These are phyloP conservation scores for Akabosia matsudoensis DNA, from an alignment of 1,140 invertebrate genomes.

Conservation along the genomic window DNA sequence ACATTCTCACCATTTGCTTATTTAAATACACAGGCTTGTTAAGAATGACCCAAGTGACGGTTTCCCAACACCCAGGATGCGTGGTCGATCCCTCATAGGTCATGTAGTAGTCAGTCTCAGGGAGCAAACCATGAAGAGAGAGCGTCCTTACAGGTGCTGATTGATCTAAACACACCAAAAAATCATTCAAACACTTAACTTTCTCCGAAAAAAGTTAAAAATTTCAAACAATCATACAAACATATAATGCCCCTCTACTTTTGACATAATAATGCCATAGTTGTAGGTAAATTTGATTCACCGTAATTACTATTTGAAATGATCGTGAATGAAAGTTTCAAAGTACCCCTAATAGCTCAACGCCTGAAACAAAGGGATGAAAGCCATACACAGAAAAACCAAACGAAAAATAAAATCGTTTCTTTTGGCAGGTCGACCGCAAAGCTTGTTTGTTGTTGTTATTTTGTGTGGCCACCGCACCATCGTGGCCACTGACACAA, in stretches of 20 bases:
- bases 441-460: too few species aligned
- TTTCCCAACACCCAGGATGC: conserved; percentile 87
- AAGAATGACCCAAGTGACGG: conserved; percentile 90
- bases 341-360: too few species aligned
- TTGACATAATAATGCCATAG: neutral
- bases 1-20: conserved; percentile 77
- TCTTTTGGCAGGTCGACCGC: too few species aligned
- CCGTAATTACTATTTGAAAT: too few species aligned
- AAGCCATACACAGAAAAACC: too few species aligned
- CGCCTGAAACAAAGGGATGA: too few species aligned
- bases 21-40: conserved; percentile 97
- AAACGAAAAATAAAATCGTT: too few species aligned
- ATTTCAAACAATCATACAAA: neutral
- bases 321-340: too few species aligned
- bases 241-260: neutral
- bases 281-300: neutral
- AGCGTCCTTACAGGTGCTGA: conserved; percentile 75
- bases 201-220: neutral
- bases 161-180: conserved; percentile 60
- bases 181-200: neutral
- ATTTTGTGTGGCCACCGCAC: too few species aligned
- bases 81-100: conserved; percentile 96
- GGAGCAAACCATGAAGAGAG: conserved; percentile 77
- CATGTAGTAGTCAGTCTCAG: conserved; percentile 91
- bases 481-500: too few species aligned